Conservation (phyloP, 2,888 invertebrate species). For the Caenorhabditis uteleia region DNA sequence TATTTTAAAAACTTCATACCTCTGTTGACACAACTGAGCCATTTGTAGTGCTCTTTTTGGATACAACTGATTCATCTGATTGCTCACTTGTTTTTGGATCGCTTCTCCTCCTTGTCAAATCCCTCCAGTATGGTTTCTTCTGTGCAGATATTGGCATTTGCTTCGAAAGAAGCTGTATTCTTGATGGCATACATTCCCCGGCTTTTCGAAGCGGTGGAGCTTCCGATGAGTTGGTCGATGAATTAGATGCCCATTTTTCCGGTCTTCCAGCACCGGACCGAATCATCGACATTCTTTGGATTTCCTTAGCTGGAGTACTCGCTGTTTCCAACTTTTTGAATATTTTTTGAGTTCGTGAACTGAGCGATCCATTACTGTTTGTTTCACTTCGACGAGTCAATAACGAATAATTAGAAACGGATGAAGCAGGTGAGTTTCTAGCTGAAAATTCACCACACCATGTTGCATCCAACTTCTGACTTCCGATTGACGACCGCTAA, state of each 20-base stretch:
- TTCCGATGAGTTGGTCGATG: neutral
- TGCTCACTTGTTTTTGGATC: constrained; percentile 8
- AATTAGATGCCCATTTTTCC: constrained; percentile 18
- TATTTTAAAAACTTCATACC: neutral
- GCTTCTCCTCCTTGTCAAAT: constrained; percentile 30
- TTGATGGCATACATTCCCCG: constrained; percentile 26
- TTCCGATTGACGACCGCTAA: neutral
- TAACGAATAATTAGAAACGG: constrained; percentile 32
- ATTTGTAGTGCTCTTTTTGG: neutral
- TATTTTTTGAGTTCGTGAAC: constrained; percentile 31
- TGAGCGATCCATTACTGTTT: constrained; percentile 16
- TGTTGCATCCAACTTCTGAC: constrained; percentile 11
- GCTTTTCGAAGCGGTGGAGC: constrained; percentile 35
- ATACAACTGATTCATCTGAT: neutral
- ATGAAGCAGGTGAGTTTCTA: constrained; percentile 31
- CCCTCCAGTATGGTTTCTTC: constrained; percentile 24
- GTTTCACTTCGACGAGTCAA: constrained; percentile 10
- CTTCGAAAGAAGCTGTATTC: constrained; percentile 37
- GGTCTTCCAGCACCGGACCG: constrained; percentile 16
- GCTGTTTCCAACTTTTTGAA: constrained; percentile 17
- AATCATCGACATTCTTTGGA: constrained; percentile 33
- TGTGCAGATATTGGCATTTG: constrained; percentile 9
- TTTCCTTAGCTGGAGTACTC: constrained; percentile 27
- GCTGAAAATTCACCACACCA: constrained; percentile 32
- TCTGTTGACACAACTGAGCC: neutral